Evolutionary conservation across 2,797 vertebrate genomes (phyloP).

Genomic region (Lacerta viridis): DNA sequence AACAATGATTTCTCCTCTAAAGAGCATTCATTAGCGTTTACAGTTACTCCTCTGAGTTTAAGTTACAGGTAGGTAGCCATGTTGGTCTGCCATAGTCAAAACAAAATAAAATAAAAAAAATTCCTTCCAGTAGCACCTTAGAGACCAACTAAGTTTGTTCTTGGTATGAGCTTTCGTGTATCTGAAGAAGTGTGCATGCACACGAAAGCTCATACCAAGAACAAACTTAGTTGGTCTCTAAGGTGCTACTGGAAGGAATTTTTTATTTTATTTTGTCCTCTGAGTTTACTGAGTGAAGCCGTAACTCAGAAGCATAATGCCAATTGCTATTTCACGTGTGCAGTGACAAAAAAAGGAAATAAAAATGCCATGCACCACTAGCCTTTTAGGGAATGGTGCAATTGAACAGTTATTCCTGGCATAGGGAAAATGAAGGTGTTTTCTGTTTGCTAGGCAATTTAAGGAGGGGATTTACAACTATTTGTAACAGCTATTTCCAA

Average conservation of each 20-base stretch:
- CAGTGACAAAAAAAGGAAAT: background rate
- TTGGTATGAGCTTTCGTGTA: too few species aligned
- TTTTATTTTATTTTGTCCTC: too few species aligned
- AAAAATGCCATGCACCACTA: background rate
- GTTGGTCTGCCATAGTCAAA: too few species aligned
- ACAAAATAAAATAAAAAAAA: too few species aligned
- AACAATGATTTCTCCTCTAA: rapidly evolving
- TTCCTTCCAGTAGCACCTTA: too few species aligned
- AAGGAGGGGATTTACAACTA: background rate
- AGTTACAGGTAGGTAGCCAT: too few species aligned
- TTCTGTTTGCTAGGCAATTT: background rate
- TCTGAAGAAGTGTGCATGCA: too few species aligned
- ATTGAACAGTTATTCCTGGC: background rate
- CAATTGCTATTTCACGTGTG: background rate
- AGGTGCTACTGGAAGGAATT: too few species aligned
- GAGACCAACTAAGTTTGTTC: too few species aligned
- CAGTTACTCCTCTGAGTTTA: background rate
- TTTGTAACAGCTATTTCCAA: constrained; percentile 10
- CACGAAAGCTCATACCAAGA: too few species aligned
- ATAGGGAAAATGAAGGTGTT: background rate
- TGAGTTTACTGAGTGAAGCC: background rate
- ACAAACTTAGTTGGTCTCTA: too few species aligned
- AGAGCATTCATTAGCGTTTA: background rate
- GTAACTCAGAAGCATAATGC: background rate
- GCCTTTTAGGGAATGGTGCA: background rate